Conservation (phyloP, 2,888 invertebrate genomes). For the Drosophila peninsularis region DNA sequence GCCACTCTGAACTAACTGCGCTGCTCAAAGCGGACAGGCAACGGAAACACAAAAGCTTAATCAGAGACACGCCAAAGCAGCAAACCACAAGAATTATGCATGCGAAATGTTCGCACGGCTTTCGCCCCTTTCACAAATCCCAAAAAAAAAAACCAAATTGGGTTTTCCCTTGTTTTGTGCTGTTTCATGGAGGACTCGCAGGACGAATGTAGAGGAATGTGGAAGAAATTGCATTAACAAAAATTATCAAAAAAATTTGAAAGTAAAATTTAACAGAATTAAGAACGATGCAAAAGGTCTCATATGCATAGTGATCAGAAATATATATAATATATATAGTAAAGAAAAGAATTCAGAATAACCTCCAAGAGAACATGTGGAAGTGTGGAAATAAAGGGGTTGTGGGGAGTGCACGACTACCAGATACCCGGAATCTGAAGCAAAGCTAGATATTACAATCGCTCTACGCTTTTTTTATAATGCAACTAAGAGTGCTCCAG, state of each 20-base stretch:
- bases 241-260: neutral
- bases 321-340: neutral
- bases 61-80: constrained; percentile 16
- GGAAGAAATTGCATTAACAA: neutral
- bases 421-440: too few relatives aligned
- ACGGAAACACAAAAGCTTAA: constrained; percentile 19
- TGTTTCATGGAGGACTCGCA: neutral
- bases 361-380: too few relatives aligned
- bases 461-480: too few relatives aligned
- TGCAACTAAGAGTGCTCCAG: neutral
- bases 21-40: constrained; percentile 5
- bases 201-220: neutral
- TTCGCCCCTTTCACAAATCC: neutral
- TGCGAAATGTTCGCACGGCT: constrained; percentile 8
- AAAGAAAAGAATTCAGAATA: too few relatives aligned
- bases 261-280: neutral
- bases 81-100: constrained; percentile 40
- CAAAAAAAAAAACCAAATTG: neutral
- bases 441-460: too few relatives aligned
- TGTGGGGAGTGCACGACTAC: too few relatives aligned
- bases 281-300: neutral
- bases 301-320: neutral
- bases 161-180: neutral
- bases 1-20: constrained; percentile 9
- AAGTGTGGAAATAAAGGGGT: too few relatives aligned